phyloP scores from a whole-genome alignment of 1,140 invertebrate species.

The Drosophila athabasca region DNA sequence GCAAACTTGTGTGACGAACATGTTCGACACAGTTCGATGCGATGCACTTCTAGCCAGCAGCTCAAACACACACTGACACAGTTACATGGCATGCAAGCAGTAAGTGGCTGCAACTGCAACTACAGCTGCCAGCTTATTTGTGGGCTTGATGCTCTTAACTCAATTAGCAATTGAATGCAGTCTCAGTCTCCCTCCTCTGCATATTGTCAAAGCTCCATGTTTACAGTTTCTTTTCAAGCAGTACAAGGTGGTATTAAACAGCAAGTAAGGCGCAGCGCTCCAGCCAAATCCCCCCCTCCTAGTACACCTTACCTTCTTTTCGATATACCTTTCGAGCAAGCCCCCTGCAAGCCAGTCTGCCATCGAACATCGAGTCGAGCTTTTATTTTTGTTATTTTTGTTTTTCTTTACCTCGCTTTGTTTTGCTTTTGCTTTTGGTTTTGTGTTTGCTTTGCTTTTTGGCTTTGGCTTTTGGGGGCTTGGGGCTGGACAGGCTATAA shows the following conservation, averaged over 20 bases:
- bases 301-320: too few species aligned
- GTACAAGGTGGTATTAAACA: too few species aligned
- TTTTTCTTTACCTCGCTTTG: not conserved
- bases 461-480: conserved; percentile 66
- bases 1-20: conserved; percentile 57
- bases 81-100: conserved; percentile 27
- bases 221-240: too few species aligned
- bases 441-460: conserved; percentile 40
- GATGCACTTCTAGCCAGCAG: conserved; percentile 42
- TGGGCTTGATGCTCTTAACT: conserved; percentile 64
- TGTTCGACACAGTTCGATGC: conserved; percentile 34
- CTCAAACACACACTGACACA: conserved; percentile 60
- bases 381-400: not conserved
- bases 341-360: too few species aligned
- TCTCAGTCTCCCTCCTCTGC: conserved; percentile 12
- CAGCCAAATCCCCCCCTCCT: too few species aligned
- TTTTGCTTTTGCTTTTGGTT: conserved; percentile 2
- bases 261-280: too few species aligned
- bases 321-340: too few species aligned
- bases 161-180: conserved; percentile 14
- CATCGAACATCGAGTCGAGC: conserved; percentile 1
- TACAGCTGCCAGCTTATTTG: conserved; percentile 17
- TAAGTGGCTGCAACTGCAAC: conserved; percentile 26
- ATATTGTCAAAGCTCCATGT: too few species aligned
- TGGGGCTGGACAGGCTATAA: conserved; percentile 75